A percentile compares a stretch with the other conserved stretches of the same genome.
Evolutionary conservation across 1,140 invertebrate species (phyloP).

Genomic region (Melitaea cinxia): DNA sequence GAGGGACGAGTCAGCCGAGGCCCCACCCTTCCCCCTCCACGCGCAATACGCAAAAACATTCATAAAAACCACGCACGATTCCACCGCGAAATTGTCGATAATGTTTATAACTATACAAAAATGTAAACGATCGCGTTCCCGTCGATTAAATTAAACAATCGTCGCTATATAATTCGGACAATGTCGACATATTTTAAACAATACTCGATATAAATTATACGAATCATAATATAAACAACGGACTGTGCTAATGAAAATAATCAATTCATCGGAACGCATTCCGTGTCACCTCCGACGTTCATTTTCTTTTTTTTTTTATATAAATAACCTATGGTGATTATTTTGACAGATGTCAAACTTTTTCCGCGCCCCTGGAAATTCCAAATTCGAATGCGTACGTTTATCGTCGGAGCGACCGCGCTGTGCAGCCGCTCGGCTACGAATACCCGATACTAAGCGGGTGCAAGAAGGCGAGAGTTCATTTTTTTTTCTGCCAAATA

Average conservation of each 20-base stretch:
- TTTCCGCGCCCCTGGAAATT: slow-evolving; percentile 69
- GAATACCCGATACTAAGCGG: slow-evolving; percentile 54
- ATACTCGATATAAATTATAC: slow-evolving; percentile 65
- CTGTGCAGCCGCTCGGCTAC: slow-evolving; percentile 65
- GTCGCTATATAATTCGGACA: slow-evolving; percentile 61
- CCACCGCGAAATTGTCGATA: slow-evolving; percentile 72
- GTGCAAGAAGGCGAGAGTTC: slow-evolving; percentile 44
- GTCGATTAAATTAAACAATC: slow-evolving; percentile 61
- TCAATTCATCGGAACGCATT: slow-evolving; percentile 42
- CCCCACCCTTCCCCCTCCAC: slow-evolving; percentile 77
- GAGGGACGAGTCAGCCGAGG: slow-evolving; percentile 75
- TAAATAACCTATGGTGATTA: background rate
- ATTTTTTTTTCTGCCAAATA: slow-evolving; percentile 75
- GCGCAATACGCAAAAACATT: slow-evolving; percentile 76
- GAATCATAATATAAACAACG: slow-evolving; percentile 68
- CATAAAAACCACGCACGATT: slow-evolving; percentile 75
- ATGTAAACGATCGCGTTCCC: slow-evolving; percentile 55
- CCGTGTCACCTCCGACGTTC: background rate
- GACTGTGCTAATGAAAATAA: slow-evolving; percentile 59
- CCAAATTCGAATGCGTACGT: slow-evolving; percentile 44
- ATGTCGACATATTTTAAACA: slow-evolving; percentile 72
- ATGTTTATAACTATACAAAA: slow-evolving; percentile 64
- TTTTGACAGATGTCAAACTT: slow-evolving; percentile 54
- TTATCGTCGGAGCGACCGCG: slow-evolving; percentile 55
- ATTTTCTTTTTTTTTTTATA: background rate